Evolutionary conservation across 2,888 invertebrate genomes (phyloP).

Genomic region (Hoplodrina ambigua): DNA sequence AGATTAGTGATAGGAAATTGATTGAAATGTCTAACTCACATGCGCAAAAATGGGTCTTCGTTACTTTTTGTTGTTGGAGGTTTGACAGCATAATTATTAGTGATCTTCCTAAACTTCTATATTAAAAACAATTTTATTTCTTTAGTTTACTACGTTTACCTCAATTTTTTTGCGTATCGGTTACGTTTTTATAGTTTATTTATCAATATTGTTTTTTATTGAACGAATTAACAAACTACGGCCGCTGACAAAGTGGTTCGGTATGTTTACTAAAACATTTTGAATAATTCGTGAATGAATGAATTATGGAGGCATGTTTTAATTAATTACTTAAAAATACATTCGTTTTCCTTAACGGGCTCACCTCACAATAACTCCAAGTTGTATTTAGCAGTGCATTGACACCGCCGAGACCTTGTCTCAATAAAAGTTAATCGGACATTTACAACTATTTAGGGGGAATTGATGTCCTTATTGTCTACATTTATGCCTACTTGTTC

Average conservation of each 20-base stretch:
- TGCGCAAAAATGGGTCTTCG: background rate
- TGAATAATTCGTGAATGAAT: constrained; percentile 25
- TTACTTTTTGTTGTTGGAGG: background rate
- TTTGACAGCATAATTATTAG: background rate
- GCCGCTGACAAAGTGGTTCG: constrained; percentile 7
- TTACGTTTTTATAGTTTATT: constrained; percentile 20
- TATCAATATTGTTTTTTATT: constrained; percentile 17
- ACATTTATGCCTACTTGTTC: background rate
- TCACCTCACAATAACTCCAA: background rate
- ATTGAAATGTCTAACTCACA: background rate
- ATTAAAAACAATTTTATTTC: constrained; percentile 29
- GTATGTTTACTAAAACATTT: constrained; percentile 9
- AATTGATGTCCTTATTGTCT: background rate
- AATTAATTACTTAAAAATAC: constrained; percentile 4
- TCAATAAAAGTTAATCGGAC: constrained; percentile 3
- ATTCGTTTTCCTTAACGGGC: constrained; percentile 36
- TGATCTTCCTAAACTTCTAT: background rate
- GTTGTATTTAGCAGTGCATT: constrained; percentile 36
- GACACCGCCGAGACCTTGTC: constrained; percentile 33
- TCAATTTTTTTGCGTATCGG: constrained; percentile 30
- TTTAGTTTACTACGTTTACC: constrained; percentile 9
- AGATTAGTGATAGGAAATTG: background rate
- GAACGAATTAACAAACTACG: background rate
- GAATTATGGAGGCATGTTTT: constrained; percentile 22
- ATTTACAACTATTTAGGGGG: background rate